These are phyloP conservation scores for Actias luna DNA, from an alignment of 2,888 invertebrate genomes.

Conservation along the genomic window DNA sequence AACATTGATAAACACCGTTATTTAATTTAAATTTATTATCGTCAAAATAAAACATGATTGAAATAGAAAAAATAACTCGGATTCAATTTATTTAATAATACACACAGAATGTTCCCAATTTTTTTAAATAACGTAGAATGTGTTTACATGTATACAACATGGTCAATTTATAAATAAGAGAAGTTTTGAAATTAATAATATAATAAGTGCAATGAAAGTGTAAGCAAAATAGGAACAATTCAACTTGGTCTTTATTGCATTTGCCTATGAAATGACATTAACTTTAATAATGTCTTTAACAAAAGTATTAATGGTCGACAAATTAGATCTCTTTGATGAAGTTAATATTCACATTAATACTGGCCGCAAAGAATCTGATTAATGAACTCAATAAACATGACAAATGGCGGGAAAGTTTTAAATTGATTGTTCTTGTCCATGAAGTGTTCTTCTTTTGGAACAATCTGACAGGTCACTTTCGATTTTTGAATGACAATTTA, in stretches of 20 bases:
- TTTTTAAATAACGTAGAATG: too few relatives aligned
- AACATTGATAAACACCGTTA: too few relatives aligned
- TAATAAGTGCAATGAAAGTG: background rate
- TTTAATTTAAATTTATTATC: too few relatives aligned
- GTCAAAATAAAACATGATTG: too few relatives aligned
- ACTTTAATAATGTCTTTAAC: constrained; percentile 3
- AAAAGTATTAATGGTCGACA: constrained; percentile 12
- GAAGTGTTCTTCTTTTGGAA: constrained; percentile 37
- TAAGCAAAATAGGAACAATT: background rate
- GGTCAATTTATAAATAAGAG: too few relatives aligned
- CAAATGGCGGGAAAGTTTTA: constrained; percentile 39
- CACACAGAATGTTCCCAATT: too few relatives aligned
- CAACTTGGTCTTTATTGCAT: background rate
- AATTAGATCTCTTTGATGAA: constrained; percentile 18
- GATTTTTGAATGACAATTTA: constrained; percentile 15
- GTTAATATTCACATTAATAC: constrained; percentile 29
- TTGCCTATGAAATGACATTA: background rate
- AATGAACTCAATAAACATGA: constrained; percentile 21
- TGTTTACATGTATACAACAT: too few relatives aligned
- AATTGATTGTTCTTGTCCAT: constrained; percentile 38
- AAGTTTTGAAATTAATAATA: background rate
- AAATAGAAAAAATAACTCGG: too few relatives aligned
- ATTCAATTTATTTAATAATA: too few relatives aligned
- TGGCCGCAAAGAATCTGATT: constrained; percentile 22
- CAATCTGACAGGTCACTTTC: constrained; percentile 34